These are phyloP conservation scores for Drosophila anceps DNA, from an alignment of 2,888 invertebrate genomes.

Conservation along the genomic window DNA sequence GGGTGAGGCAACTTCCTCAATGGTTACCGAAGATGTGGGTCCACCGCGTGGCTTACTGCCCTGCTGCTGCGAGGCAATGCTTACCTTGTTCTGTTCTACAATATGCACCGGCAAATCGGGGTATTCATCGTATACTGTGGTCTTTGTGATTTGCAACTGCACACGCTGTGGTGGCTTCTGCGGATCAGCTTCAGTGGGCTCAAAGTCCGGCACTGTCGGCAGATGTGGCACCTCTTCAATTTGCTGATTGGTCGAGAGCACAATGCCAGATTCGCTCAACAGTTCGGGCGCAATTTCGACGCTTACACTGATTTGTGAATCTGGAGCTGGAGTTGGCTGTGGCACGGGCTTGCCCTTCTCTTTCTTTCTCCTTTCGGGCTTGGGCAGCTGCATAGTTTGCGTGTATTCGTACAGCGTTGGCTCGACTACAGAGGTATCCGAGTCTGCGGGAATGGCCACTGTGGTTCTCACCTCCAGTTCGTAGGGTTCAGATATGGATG, in stretches of 20 bases:
- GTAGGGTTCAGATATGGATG: constrained; percentile 84
- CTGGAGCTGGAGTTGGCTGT: constrained; percentile 24
- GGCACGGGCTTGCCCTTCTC: constrained; percentile 61
- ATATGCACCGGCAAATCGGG: constrained; percentile 72
- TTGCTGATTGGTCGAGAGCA: constrained; percentile 66
- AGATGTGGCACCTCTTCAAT: constrained; percentile 60
- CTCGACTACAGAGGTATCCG: constrained; percentile 84
- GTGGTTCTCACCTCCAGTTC: constrained; percentile 87
- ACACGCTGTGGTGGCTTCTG: constrained; percentile 67
- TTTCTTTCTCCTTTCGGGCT: constrained; percentile 83
- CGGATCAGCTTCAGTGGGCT: constrained; percentile 3
- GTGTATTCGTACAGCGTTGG: constrained; percentile 81
- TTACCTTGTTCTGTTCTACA: constrained; percentile 79
- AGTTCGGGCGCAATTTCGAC: constrained; percentile 77
- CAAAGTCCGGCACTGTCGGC: constrained; percentile 37
- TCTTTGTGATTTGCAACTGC: constrained; percentile 80
- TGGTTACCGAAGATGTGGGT: constrained; percentile 86
- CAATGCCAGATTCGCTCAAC: constrained; percentile 70
- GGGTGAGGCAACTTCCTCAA: constrained; percentile 86
- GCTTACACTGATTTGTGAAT: constrained; percentile 80
- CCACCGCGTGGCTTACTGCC: constrained; percentile 68
- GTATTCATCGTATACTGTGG: constrained; percentile 79
- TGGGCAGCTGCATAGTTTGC: constrained; percentile 81
- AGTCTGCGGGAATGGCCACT: constrained; percentile 87
- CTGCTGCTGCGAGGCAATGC: constrained; percentile 69